Evolutionary conservation across 2,113 vertebrate genomes (phyloP).

Genomic region (Numenius arquata): DNA sequence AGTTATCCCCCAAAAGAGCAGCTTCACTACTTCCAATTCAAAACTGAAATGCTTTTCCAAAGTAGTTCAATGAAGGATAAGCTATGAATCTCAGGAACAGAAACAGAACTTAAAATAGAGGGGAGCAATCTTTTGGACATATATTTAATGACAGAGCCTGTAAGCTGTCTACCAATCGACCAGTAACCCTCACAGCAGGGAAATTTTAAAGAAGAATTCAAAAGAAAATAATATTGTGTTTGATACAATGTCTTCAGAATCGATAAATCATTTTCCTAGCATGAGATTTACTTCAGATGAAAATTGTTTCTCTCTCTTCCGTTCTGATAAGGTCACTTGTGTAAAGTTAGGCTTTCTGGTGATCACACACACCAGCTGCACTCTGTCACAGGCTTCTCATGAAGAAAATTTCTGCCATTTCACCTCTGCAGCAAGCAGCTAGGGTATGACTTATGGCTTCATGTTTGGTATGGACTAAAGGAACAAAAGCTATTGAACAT

Average conservation of each 20-base stretch:
- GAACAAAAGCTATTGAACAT: not conserved
- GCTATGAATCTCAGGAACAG: not conserved
- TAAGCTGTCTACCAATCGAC: not conserved
- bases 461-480: not conserved
- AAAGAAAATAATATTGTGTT: not conserved
- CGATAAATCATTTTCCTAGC: not conserved
- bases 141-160: not conserved
- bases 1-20: not conserved
- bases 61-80: not conserved
- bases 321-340: not conserved
- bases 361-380: not conserved
- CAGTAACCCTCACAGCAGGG: not conserved
- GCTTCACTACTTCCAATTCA: not conserved
- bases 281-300: not conserved
- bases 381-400: not conserved
- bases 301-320: not conserved
- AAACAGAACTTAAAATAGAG: not conserved
- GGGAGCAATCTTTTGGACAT: not conserved
- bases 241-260: not conserved
- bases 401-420: not conserved
- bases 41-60: not conserved
- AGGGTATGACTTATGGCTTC: not conserved
- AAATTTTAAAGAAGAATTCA: not conserved
- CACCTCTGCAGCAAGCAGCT: not conserved
- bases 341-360: not conserved